Percentiles rank a stretch among this genome's conserved stretches.
Evolutionary conservation across 2,797 vertebrate species (phyloP).

Genomic region (Lagodon rhomboides): DNA sequence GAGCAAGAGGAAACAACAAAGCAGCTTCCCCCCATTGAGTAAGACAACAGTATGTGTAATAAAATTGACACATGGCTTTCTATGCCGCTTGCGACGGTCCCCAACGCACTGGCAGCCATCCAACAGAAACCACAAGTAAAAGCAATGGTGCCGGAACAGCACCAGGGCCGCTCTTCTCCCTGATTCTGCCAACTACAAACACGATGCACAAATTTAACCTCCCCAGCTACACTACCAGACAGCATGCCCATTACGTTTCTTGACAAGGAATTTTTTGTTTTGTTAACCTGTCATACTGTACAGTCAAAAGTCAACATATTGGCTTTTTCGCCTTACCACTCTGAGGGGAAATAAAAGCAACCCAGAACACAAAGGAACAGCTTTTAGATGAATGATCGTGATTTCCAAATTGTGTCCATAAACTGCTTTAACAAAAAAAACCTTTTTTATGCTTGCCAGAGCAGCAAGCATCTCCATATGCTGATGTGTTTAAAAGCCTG

Average conservation of each 20-base stretch:
- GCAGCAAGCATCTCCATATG: slow-evolving; percentile 32
- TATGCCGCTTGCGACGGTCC: slow-evolving; percentile 10
- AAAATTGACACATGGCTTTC: slow-evolving; percentile 46
- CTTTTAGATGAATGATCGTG: slow-evolving; percentile 46
- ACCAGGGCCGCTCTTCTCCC: neutral
- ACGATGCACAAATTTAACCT: slow-evolving; percentile 39
- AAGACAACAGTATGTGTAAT: slow-evolving; percentile 29
- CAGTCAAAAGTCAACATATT: slow-evolving; percentile 38
- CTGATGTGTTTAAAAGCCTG: slow-evolving; percentile 28
- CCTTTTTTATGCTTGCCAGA: slow-evolving; percentile 23
- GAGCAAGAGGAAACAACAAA: slow-evolving; percentile 21
- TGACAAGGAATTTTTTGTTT: slow-evolving; percentile 26
- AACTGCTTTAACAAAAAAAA: slow-evolving; percentile 24
- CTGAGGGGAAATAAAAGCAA: slow-evolving; percentile 38
- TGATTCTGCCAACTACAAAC: slow-evolving; percentile 34
- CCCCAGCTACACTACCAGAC: slow-evolving; percentile 25
- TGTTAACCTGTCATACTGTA: slow-evolving; percentile 52
- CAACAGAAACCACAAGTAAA: slow-evolving; percentile 36
- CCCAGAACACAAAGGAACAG: slow-evolving; percentile 12
- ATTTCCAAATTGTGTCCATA: slow-evolving; percentile 37
- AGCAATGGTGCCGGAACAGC: slow-evolving; percentile 7
- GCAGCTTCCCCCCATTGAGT: slow-evolving; percentile 11
- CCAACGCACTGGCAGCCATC: slow-evolving; percentile 25
- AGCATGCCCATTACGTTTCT: slow-evolving; percentile 34
- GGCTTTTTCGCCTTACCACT: slow-evolving; percentile 23